These are phyloP conservation scores for Arvicola amphibius DNA, from an alignment of 2,797 vertebrate genomes.

Conservation along the genomic window DNA sequence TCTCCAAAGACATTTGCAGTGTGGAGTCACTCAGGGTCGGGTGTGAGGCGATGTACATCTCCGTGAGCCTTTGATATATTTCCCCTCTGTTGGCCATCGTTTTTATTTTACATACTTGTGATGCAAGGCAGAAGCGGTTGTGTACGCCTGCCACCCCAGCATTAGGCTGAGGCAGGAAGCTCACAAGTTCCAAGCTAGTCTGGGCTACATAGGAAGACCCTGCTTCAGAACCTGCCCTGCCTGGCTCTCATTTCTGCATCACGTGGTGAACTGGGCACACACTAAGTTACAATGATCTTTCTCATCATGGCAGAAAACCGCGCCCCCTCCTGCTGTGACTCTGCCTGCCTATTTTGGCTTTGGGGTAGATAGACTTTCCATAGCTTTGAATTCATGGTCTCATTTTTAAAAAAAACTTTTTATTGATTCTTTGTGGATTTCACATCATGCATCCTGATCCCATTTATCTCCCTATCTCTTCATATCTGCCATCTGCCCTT, in stretches of 20 bases:
- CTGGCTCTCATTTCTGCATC: background rate
- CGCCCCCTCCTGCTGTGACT: fast-evolving
- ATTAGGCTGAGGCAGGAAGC: background rate
- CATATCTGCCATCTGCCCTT: background rate
- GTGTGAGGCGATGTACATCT: fast-evolving
- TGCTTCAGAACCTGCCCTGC: background rate
- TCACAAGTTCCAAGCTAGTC: background rate
- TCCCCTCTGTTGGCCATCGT: fast-evolving
- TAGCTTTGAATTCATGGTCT: fast-evolving
- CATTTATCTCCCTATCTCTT: background rate
- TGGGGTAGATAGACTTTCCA: too few species aligned
- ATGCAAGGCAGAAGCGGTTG: background rate
- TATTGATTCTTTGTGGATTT: background rate
- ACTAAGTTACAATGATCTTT: background rate
- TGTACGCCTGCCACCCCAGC: background rate
- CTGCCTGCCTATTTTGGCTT: background rate
- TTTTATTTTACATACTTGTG: background rate
- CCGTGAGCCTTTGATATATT: background rate
- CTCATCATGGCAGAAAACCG: background rate
- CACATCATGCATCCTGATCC: background rate
- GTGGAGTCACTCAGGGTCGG: too few species aligned
- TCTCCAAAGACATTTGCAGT: background rate
- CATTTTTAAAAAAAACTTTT: background rate
- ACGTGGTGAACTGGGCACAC: background rate
- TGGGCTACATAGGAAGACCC: background rate